phyloP scores from a whole-genome alignment of 2,113 vertebrate genomes.

The Lynx canadensis region DNA sequence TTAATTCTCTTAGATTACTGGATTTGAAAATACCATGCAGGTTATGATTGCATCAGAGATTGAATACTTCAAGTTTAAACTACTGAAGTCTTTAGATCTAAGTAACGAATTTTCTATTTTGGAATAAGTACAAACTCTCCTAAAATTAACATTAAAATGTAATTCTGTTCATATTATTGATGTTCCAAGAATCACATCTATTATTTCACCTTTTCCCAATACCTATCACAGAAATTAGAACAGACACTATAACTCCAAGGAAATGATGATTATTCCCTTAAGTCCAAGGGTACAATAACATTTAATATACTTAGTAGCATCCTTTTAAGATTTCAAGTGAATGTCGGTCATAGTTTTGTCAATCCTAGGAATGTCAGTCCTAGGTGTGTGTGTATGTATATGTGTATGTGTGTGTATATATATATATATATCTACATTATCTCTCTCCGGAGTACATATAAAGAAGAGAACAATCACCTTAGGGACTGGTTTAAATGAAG shows the following conservation, averaged over 20 bases:
- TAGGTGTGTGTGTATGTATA: too few species aligned
- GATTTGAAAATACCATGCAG: background rate
- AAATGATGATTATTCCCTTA: background rate
- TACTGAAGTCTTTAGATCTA: background rate
- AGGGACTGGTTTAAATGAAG: background rate
- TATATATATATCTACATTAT: background rate
- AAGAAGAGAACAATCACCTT: background rate
- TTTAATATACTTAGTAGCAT: constrained; percentile 47
- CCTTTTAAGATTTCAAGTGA: background rate
- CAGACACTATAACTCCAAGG: constrained; percentile 6
- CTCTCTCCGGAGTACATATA: background rate
- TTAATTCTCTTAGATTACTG: background rate
- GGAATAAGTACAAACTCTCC: background rate
- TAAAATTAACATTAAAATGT: constrained; percentile 29
- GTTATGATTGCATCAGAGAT: background rate
- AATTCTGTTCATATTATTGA: background rate
- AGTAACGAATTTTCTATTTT: constrained; percentile 7
- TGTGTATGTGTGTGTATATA: too few species aligned
- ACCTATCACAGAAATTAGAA: background rate
- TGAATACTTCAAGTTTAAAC: background rate
- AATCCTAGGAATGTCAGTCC: too few species aligned
- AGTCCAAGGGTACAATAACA: background rate
- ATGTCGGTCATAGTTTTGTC: background rate
- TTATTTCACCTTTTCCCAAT: constrained; percentile 8
- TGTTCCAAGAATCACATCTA: background rate